Base-by-base conservation (phyloP, 2,888 invertebrate genomes). In the Spisula solida region DNA sequence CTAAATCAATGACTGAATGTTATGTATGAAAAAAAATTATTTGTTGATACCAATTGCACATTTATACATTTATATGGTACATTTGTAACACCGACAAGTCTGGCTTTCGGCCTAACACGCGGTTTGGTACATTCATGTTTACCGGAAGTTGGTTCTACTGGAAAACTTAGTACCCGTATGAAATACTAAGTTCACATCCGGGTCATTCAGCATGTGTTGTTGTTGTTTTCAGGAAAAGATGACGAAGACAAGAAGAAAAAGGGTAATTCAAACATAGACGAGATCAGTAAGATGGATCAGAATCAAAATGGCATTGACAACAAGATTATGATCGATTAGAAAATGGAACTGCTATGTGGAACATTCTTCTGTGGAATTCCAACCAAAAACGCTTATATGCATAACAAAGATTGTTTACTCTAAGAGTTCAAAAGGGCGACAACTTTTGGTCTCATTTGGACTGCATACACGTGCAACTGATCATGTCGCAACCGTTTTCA, bases 311-410 rank as follows among this genome's bases (percentile, higher is more conserved):
- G 93, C 12, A 91, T 93, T 14, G 92, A 93, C 47, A 88, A 91
- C 85, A 94, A 95, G 88, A 95, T 95, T 12, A 95, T 95, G 94
- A 95, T 95, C 18, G 95, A 95, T n/a, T 94, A 90, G 79, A 82
- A 60, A 31, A 41, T 14, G 31, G 56, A 81, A 31, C 29, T 29
- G 51, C 25, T 31, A 29, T 31, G 16, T 1, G 16, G 41, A 41
- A 41, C n/a, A n/a, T n/a, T n/a, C n/a, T 48, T 31, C 51, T 31
- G 16, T 1, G 16, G 41, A 41, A 41, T 75, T 0, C 5, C 4
- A 60, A 34, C 34, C 31, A 14, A 31, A 34, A 4, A 31, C 29
- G n/a, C 60, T 60, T n/a, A 25, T n/a, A 60, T 8, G 2, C 75
- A 14, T 5, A 8, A 31, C n/a, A 70, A 75, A 31, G 34, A 34